Evolutionary conservation across 2,888 invertebrate genomes (phyloP).

Genomic region (Lepidocyrtoides sp.): DNA sequence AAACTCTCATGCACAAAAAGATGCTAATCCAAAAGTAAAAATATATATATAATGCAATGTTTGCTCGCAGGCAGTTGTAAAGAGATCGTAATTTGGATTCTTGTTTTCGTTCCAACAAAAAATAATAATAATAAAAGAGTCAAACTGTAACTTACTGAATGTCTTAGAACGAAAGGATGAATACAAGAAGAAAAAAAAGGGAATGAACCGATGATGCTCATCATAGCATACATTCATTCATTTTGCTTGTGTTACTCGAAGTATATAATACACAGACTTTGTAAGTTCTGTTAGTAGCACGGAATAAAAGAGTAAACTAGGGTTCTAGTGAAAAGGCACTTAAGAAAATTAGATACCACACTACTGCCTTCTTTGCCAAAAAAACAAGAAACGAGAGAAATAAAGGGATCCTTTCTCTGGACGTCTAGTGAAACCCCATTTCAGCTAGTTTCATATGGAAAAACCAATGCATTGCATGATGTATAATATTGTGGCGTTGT

Average conservation of each 20-base stretch:
- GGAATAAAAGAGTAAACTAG: conserved; percentile 74
- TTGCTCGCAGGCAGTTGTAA: conserved; percentile 13
- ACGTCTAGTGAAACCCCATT: conserved; percentile 36
- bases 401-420: conserved; percentile 66
- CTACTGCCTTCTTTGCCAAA: conserved; percentile 71
- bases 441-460: conserved; percentile 1
- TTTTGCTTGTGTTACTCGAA: background rate
- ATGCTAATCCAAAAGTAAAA: conserved; percentile 58
- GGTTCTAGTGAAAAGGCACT: conserved; percentile 85
- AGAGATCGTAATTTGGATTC: conserved; percentile 29
- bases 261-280: conserved; percentile 1
- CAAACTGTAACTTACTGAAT: conserved; percentile 45
- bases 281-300: background rate
- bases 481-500: background rate
- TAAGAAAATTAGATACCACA: conserved; percentile 86
- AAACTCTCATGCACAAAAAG: conserved; percentile 10
- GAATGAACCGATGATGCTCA: conserved; percentile 8
- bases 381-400: conserved; percentile 54
- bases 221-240: background rate
- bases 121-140: conserved; percentile 38
- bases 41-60: conserved; percentile 37
- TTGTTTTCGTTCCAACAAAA: conserved; percentile 63
- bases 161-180: conserved; percentile 28
- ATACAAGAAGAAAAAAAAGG: background rate
- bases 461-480: conserved; percentile 24